Evolutionary conservation across 2,797 vertebrate species (phyloP).

Genomic region (Bryconaethiops microstoma): DNA sequence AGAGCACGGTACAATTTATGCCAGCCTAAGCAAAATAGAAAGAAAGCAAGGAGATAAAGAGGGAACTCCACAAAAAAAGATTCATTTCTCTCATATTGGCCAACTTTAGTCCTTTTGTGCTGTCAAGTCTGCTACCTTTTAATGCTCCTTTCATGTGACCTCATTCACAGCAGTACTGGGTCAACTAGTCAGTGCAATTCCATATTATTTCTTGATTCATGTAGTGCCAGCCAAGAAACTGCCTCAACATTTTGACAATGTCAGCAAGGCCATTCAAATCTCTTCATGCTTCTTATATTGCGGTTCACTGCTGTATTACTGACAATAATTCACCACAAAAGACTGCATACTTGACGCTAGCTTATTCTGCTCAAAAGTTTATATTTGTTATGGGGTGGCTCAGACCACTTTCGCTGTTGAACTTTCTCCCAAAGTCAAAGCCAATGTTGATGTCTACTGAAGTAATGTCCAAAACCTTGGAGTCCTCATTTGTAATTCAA

Average conservation of each 20-base stretch:
- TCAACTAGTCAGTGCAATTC: conserved; percentile 18
- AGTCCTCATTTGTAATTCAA: not conserved
- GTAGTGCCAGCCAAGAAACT: conserved; percentile 3
- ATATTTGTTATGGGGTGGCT: not conserved
- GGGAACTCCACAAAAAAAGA: conserved; percentile 21
- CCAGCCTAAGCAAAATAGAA: conserved; percentile 38
- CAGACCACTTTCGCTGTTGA: not conserved
- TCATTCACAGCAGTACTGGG: conserved; percentile 8
- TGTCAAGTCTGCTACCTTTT: not conserved
- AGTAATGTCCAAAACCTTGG: not conserved
- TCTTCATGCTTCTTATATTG: not conserved
- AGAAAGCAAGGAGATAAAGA: conserved; percentile 24
- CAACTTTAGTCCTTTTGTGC: conserved; percentile 28
- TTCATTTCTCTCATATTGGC: conserved; percentile 33
- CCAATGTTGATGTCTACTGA: not conserved
- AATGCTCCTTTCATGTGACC: conserved; percentile 7
- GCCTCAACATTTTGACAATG: not conserved
- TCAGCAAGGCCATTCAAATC: conserved; percentile 12
- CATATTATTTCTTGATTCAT: conserved; percentile 40
- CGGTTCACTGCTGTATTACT: not conserved
- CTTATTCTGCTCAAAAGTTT: not conserved
- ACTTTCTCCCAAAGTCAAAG: not conserved
- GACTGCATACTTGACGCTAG: not conserved
- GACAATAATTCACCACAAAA: not conserved
- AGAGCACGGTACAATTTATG: conserved; percentile 41